Conservation (phyloP, 2,113 vertebrate species). For the Xenus cinereus region DNA sequence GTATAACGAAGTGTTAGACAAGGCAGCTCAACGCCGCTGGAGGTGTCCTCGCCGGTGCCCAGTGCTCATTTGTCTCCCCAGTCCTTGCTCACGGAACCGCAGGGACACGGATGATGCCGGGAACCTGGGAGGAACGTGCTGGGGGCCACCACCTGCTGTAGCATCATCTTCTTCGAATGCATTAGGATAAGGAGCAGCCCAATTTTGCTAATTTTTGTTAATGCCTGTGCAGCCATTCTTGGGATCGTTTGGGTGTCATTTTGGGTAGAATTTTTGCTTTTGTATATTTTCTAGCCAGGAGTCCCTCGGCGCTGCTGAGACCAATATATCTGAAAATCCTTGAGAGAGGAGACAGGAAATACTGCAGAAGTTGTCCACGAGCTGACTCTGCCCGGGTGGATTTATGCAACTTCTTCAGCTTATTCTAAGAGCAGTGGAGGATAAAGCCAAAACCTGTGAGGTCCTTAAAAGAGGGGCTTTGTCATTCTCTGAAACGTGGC, state of each 20-base stretch:
- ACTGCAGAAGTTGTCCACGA: background rate
- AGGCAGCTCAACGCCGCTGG: background rate
- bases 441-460: background rate
- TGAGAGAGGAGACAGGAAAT: background rate
- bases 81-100: fast-evolving
- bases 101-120: background rate
- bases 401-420: background rate
- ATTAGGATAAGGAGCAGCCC: background rate
- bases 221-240: background rate
- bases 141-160: fast-evolving
- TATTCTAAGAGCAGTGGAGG: background rate
- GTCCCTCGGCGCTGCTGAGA: background rate
- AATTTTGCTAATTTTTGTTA: background rate
- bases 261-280: background rate
- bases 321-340: slow-evolving; percentile 16
- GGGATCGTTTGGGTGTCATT: fast-evolving
- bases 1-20: background rate
- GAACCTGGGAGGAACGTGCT: fast-evolving
- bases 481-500: background rate
- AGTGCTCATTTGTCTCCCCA: background rate
- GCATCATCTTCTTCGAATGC: fast-evolving
- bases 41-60: fast-evolving
- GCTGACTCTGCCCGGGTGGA: background rate
- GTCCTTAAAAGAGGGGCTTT: background rate
- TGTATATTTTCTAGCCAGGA: background rate